Base-by-base conservation (phyloP, 37 sponge, comb jelly and placozoan genomes). In the Aplysina aerophoba region DNA sequence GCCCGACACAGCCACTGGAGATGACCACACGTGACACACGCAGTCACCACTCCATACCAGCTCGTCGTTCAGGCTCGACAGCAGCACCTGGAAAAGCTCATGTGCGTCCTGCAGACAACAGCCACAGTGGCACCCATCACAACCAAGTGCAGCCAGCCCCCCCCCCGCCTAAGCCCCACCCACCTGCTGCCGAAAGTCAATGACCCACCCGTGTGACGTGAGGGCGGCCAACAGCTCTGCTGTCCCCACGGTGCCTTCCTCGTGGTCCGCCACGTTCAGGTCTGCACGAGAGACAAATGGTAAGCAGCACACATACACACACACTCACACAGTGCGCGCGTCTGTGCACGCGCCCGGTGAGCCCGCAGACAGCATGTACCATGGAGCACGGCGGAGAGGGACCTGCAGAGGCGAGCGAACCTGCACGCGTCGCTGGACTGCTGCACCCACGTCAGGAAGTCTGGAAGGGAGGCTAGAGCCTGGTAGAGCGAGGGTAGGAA, bases 101-200 rank as follows among this genome's bases (percentile, higher is more conserved):
- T 88, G 86, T 31, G 94, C 90, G 88, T 93, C 94, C 94, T 93
- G 59, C 20, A 28, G 15, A 59, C 21, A 59, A 20, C 55, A 50
- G 16, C 5, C 1, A 3, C 5, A 3, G 50, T 5, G 39, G 80
- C 8, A 54, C 1, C 22, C 24, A 5, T 5, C 37, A 20, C 20
- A 73, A 6, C 12, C 11, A 4, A 19, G 27, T 37, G 58, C 1
- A 64, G 73, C 25, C 35, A 16, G 19, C 25, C 2, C 94, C 86
- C 88, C 91, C 62, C 90, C 94, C 86, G 90, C 91, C 62, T 90
- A 44, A 11, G 50, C 50, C 25, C 19, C 62, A 1, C 58, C 55
- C 19, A 90, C 94, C 86, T 93, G 94, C 62, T 93, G 94, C 72
- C 88, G 88, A 41, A 66, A 75, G 62, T 90, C 80, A 44, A 93